Evolutionary conservation across 2,888 invertebrate genomes (phyloP).

Genomic region (Parelbella ahira): DNA sequence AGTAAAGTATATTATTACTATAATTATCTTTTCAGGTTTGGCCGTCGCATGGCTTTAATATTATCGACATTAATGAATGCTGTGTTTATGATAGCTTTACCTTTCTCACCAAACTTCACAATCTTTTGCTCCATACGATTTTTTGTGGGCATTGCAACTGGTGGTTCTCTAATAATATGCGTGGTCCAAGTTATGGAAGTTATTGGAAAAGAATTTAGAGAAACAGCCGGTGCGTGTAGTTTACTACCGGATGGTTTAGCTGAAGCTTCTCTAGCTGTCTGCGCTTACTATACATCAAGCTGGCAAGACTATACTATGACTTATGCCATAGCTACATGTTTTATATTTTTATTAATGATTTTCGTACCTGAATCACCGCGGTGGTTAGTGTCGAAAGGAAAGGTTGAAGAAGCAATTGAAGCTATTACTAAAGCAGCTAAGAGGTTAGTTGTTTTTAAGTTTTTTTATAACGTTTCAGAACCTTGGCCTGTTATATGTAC

Average conservation of each 20-base stretch:
- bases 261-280: conserved; percentile 37
- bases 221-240: conserved; percentile 40
- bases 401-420: conserved; percentile 38
- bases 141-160: conserved; percentile 84
- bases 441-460: background rate
- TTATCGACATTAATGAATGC: conserved; percentile 83
- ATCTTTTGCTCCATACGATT: conserved; percentile 82
- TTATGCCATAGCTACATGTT: conserved; percentile 35
- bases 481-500: too few species aligned
- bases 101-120: conserved; percentile 80
- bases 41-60: conserved; percentile 81
- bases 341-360: conserved; percentile 37
- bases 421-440: conserved; percentile 45
- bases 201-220: conserved; percentile 71
- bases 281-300: conserved; percentile 44
- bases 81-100: conserved; percentile 82
- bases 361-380: conserved; percentile 55
- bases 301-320: conserved; percentile 45
- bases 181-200: conserved; percentile 78
- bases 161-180: conserved; percentile 84
- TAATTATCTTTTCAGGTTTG: conserved; percentile 50
- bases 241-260: conserved; percentile 42
- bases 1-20: too few species aligned
- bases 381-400: conserved; percentile 51
- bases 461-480: too few species aligned